These are phyloP conservation scores for Brachionus rubens DNA, from an alignment of 1,140 invertebrate genomes.

Conservation along the genomic window DNA sequence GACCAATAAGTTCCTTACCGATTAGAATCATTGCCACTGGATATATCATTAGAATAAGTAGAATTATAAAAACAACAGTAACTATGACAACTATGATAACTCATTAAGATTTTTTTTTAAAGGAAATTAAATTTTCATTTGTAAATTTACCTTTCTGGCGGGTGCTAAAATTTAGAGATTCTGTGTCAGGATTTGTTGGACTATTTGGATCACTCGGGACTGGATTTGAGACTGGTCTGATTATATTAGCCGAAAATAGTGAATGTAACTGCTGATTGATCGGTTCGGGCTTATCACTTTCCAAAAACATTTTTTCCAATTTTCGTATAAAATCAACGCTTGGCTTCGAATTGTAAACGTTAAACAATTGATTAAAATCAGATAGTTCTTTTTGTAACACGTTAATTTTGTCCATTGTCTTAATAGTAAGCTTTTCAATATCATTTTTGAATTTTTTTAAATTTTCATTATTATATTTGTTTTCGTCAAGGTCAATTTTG, in stretches of 20 bases:
- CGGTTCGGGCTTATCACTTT: background rate
- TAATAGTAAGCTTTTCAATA: background rate
- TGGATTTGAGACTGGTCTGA: background rate
- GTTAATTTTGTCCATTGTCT: background rate
- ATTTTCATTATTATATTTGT: conserved; percentile 39
- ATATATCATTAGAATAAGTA: conserved; percentile 30
- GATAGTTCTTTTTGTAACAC: background rate
- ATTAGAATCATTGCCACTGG: conserved; percentile 42
- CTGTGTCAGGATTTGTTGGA: background rate
- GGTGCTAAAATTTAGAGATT: background rate
- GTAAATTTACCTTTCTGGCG: background rate
- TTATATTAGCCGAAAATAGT: background rate
- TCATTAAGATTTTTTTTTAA: background rate
- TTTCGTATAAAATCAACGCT: background rate
- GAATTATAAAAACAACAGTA: background rate
- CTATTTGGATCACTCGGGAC: background rate
- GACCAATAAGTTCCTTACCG: background rate
- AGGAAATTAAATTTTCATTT: background rate
- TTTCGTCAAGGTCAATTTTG: conserved; percentile 27
- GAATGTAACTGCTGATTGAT: conserved; percentile 20
- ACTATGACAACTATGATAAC: conserved; percentile 2
- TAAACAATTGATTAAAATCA: background rate
- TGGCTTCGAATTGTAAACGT: background rate
- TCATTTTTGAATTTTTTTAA: conserved; percentile 40
- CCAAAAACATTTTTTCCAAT: background rate